A percentile compares a stretch with the other conserved stretches of the same genome.
These are phyloP conservation scores for Melanostoma scalare DNA, from an alignment of 2,888 invertebrate genomes.

Conservation along the genomic window DNA sequence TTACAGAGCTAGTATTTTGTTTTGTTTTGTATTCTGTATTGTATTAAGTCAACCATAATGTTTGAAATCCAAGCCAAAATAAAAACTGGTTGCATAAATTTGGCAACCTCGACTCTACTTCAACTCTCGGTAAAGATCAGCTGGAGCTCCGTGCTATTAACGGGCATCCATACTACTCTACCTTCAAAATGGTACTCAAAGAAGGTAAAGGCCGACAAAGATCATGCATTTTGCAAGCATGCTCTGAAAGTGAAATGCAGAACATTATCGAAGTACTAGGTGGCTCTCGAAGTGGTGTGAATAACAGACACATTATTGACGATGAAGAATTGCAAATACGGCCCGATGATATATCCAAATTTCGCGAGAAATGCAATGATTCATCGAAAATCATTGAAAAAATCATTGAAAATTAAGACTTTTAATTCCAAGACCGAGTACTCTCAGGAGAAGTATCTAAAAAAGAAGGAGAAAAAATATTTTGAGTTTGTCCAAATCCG, in stretches of 20 bases:
- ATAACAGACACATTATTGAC: conserved; percentile 93
- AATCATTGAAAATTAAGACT: conserved; percentile 94
- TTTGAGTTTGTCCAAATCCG: conserved; percentile 91
- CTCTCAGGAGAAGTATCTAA: conserved; percentile 96
- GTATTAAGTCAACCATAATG: conserved; percentile 30
- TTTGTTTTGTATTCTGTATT: too few species aligned
- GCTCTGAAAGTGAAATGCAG: conserved; percentile 82
- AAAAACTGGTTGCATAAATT: conserved; percentile 88
- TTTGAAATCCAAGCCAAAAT: conserved; percentile 80
- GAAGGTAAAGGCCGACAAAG: conserved; percentile 83
- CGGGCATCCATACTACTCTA: conserved; percentile 88
- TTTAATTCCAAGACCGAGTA: conserved; percentile 95
- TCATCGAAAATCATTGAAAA: conserved; percentile 93
- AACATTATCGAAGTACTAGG: conserved; percentile 86
- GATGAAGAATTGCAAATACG: conserved; percentile 90
- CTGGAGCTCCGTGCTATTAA: conserved; percentile 87
- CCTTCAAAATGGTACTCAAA: conserved; percentile 88
- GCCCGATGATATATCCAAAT: conserved; percentile 90
- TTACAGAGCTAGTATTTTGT: too few species aligned
- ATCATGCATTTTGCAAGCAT: conserved; percentile 83
- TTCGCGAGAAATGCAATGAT: conserved; percentile 88
- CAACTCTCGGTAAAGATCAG: conserved; percentile 87
- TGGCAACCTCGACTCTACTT: conserved; percentile 85
- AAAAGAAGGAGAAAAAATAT: conserved; percentile 97
- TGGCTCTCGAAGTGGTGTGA: conserved; percentile 87